A percentile compares a stretch with the other conserved stretches of the same genome.
Conservation (phyloP, 2,113 vertebrate genomes). For the Sebastes fasciatus region DNA sequence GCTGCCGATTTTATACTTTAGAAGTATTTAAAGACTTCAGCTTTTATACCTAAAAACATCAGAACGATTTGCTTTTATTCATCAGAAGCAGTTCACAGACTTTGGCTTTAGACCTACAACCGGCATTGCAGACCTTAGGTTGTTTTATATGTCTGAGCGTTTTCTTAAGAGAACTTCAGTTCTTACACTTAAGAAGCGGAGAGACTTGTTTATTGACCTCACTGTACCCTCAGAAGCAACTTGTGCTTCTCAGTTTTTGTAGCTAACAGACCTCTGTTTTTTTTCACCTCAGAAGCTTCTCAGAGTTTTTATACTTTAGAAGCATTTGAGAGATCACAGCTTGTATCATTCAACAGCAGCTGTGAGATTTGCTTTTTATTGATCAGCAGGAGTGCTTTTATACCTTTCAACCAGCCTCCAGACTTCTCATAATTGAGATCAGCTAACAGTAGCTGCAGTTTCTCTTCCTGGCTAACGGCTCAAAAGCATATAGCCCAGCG, state of each 20-base stretch:
- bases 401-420: conserved; percentile 9
- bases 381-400: background rate
- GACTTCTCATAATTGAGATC: conserved; percentile 4
- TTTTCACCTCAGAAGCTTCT: conserved; percentile 10
- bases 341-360: conserved; percentile 3
- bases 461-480: background rate
- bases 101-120: background rate
- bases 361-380: background rate
- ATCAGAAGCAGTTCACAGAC: background rate
- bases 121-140: background rate
- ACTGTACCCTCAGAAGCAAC: background rate
- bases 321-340: background rate
- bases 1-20: background rate
- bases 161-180: background rate
- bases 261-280: background rate
- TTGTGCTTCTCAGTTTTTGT: background rate
- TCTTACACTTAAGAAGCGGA: background rate
- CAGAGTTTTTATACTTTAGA: conserved; percentile 6
- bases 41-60: background rate
- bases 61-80: background rate
- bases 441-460: conserved; percentile 4
- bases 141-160: background rate
- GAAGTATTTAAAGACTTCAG: background rate
- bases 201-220: conserved; percentile 21
- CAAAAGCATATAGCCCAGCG: background rate